These are phyloP conservation scores for rabbit (Oryctolagus cuniculus) DNA, from an alignment of 2,113 vertebrate species.

Conservation along the genomic window DNA sequence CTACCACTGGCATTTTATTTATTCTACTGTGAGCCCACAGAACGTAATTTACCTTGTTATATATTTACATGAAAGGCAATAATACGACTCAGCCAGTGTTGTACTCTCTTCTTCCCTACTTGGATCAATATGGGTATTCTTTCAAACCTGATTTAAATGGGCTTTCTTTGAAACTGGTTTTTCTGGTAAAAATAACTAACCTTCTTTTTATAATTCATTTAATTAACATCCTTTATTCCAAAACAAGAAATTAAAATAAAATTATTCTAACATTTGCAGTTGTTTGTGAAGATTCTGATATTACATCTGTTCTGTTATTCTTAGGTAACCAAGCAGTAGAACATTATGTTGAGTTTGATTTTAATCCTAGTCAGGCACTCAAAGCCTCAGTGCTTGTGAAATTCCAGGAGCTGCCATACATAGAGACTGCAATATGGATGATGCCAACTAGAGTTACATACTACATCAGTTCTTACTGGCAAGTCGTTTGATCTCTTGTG, in stretches of 20 bases:
- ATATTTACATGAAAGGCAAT: neutral
- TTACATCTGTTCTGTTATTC: neutral
- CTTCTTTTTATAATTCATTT: neutral
- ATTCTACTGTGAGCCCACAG: neutral
- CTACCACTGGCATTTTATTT: neutral
- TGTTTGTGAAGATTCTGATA: neutral
- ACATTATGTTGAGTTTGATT: neutral
- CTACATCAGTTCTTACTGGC: neutral
- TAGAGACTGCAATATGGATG: accelerated
- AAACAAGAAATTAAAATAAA: neutral
- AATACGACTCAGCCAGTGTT: neutral
- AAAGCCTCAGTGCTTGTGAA: accelerated
- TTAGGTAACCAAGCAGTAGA: neutral
- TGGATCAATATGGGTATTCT: neutral
- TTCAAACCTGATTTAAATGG: neutral
- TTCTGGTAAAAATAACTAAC: neutral
- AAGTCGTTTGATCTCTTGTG: neutral
- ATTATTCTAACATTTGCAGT: neutral
- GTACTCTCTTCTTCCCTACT: neutral
- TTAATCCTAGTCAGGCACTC: neutral
- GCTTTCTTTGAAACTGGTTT: conserved; percentile 36
- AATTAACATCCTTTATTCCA: neutral
- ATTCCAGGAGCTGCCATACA: accelerated
- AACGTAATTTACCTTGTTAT: neutral
- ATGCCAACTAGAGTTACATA: neutral